Conservation (phyloP, 1,140 invertebrate species). For the Sogatella furcifera region DNA sequence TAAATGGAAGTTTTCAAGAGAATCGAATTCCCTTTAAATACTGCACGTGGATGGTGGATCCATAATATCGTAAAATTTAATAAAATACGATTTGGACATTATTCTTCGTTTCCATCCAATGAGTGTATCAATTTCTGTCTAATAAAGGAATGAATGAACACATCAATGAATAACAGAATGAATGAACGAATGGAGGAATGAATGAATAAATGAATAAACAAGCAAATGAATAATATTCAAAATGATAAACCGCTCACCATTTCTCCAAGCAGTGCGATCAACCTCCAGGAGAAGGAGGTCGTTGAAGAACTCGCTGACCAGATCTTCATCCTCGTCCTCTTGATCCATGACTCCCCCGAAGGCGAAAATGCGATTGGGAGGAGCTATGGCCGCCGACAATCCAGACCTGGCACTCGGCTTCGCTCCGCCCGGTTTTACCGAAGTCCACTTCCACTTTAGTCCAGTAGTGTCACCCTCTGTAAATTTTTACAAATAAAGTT, state of each 20-base stretch:
- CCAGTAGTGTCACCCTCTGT: slow-evolving; percentile 48
- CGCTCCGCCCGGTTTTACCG: slow-evolving; percentile 54
- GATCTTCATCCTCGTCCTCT: slow-evolving; percentile 63
- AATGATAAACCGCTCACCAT: slow-evolving; percentile 26
- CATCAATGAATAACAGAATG: no score
- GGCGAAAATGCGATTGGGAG: slow-evolving; percentile 50
- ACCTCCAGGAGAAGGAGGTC: slow-evolving; percentile 69
- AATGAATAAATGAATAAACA: no score
- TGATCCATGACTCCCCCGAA: slow-evolving; percentile 67
- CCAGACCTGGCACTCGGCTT: slow-evolving; percentile 57
- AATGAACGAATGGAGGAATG: no score
- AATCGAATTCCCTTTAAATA: no score
- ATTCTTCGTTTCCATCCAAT: no score
- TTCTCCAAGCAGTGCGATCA: slow-evolving; percentile 59
- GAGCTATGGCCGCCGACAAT: slow-evolving; percentile 39
- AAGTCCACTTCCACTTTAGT: slow-evolving; percentile 65
- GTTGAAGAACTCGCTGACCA: slow-evolving; percentile 72
- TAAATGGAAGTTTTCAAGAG: no score
- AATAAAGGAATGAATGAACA: no score
- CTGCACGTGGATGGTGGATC: no score
- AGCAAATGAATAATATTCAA: no score
- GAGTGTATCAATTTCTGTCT: no score
- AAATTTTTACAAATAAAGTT: slow-evolving; percentile 10
- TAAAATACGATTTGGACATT: no score
- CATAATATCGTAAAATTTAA: no score